phyloP scores from a whole-genome alignment of 2,888 invertebrate species.

The Zaprionus bogoriensis region DNA sequence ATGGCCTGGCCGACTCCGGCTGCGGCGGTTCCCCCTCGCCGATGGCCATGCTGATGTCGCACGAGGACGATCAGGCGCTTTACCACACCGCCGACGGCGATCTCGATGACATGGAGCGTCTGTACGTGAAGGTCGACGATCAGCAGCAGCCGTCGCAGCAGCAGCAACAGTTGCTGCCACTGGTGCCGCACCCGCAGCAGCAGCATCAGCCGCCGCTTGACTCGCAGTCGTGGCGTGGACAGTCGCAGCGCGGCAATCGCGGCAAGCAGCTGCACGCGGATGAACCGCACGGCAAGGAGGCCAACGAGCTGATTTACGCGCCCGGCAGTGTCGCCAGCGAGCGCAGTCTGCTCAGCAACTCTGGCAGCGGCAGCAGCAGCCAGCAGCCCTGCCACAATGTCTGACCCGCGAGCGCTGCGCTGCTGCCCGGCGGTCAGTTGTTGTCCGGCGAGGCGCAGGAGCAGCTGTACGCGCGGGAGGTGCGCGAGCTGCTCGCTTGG shows the following conservation, averaged over 20 bases:
- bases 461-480: constrained; percentile 77
- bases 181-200: constrained; percentile 44
- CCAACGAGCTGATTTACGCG: constrained; percentile 82
- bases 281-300: constrained; percentile 80
- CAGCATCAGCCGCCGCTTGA: constrained; percentile 43
- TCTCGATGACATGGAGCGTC: constrained; percentile 81
- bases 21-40: constrained; percentile 82
- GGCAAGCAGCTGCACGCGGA: constrained; percentile 39
- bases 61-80: constrained; percentile 76
- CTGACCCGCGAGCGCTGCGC: constrained; percentile 62
- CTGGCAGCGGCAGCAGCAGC: constrained; percentile 77
- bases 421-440: neutral
- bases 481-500: constrained; percentile 78
- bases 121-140: constrained; percentile 83
- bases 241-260: constrained; percentile 69
- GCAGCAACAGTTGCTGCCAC: constrained; percentile 54
- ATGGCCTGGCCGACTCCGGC: constrained; percentile 80
- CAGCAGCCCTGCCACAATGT: constrained; percentile 73
- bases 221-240: constrained; percentile 70
- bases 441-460: constrained; percentile 53
- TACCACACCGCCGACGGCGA: constrained; percentile 80
- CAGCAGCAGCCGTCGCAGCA: constrained; percentile 61
- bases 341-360: constrained; percentile 82
- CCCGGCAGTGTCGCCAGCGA: constrained; percentile 81
- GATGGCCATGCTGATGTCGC: constrained; percentile 80